A percentile compares a stretch with the other conserved stretches of the same genome.
These are phyloP conservation scores for Plutomurus gul DNA, from an alignment of 1,140 invertebrate genomes.

Conservation along the genomic window DNA sequence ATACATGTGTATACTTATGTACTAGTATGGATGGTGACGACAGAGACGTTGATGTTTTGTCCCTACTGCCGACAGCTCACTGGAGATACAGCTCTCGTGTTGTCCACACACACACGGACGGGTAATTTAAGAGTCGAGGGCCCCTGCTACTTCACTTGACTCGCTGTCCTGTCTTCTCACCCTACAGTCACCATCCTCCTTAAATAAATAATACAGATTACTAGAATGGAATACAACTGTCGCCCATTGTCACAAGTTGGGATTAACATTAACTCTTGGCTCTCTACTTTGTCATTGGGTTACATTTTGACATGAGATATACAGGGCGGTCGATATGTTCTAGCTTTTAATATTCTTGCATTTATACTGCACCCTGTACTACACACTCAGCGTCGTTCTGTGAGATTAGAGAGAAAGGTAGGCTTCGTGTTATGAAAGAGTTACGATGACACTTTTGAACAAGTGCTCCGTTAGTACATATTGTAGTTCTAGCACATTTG, in stretches of 20 bases:
- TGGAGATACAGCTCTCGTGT: background rate
- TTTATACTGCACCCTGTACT: too few species aligned
- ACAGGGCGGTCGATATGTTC: background rate
- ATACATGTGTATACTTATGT: background rate
- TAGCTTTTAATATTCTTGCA: too few species aligned
- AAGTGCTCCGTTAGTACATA: background rate
- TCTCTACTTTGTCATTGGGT: background rate
- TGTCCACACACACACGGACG: background rate
- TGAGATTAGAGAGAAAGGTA: too few species aligned
- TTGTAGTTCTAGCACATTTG: too few species aligned
- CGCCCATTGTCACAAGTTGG: slow-evolving; percentile 18
- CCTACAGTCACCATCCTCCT: background rate
- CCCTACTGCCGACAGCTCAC: slow-evolving; percentile 1
- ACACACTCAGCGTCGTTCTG: too few species aligned
- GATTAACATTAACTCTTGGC: slow-evolving; percentile 11
- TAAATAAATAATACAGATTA: background rate
- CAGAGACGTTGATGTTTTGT: background rate
- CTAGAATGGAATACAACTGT: slow-evolving; percentile 11
- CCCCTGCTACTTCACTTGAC: background rate
- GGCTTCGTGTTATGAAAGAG: background rate
- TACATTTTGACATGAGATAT: background rate
- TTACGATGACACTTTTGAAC: background rate
- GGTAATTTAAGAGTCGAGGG: background rate
- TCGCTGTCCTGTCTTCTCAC: background rate
- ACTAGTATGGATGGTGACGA: background rate